A percentile compares a stretch with the other conserved stretches of the same genome.
Evolutionary conservation across 2,113 vertebrate genomes (phyloP).

Genomic region (Phasianus colchicus): DNA sequence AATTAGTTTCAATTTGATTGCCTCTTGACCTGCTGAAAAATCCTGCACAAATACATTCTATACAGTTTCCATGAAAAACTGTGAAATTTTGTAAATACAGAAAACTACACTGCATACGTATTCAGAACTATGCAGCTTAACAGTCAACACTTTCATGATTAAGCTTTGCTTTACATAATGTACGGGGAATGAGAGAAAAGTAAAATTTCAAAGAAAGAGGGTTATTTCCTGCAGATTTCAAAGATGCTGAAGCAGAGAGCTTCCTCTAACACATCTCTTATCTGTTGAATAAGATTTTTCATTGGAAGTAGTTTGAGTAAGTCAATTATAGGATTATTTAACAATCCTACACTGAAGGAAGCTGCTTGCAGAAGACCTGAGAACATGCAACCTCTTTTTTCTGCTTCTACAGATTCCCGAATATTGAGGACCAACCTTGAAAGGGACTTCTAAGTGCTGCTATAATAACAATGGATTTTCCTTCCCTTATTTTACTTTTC

Average conservation of each 20-base stretch:
- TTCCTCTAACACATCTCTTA: neutral
- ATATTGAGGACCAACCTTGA: neutral
- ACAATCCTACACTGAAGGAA: neutral
- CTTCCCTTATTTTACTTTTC: neutral
- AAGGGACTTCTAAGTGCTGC: neutral
- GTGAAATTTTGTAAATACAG: neutral
- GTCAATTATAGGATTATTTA: conserved; percentile 23
- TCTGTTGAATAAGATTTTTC: neutral
- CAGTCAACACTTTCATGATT: conserved; percentile 26
- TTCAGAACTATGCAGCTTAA: conserved; percentile 2
- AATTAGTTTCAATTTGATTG: neutral
- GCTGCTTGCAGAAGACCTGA: neutral
- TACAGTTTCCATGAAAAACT: neutral
- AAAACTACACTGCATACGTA: neutral
- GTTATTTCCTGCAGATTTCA: conserved; percentile 30
- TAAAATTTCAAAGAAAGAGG: conserved; percentile 13
- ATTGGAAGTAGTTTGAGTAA: neutral
- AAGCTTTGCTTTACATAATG: conserved; percentile 34
- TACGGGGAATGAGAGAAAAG: neutral
- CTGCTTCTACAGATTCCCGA: neutral
- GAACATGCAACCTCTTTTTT: neutral
- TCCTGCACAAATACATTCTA: neutral
- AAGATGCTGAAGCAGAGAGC: conserved; percentile 18
- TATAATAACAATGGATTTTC: neutral
- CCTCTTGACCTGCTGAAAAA: neutral